Evolutionary conservation across 2,888 invertebrate species (phyloP).

Genomic region (Cenopis cana): DNA sequence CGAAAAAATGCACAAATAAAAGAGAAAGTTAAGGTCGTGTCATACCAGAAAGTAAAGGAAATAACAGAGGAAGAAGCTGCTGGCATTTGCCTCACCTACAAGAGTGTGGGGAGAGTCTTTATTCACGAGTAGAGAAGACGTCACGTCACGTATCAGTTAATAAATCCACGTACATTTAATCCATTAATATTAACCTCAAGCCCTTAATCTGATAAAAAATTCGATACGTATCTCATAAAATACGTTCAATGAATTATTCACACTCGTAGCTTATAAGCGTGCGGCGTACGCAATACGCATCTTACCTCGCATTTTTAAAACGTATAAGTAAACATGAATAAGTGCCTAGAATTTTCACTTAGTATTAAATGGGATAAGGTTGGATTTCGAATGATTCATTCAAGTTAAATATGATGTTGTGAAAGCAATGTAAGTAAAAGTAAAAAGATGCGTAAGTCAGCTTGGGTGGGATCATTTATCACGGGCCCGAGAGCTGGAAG

Average conservation of each 20-base stretch:
- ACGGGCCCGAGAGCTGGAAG: slow-evolving; percentile 29
- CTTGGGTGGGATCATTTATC: slow-evolving; percentile 39
- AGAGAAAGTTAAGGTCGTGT: too few relatives aligned
- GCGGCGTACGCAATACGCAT: slow-evolving; percentile 22
- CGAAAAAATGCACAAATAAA: too few relatives aligned
- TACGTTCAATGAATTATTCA: slow-evolving; percentile 40
- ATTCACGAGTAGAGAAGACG: too few relatives aligned
- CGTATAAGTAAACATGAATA: too few relatives aligned
- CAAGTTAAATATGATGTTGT: neutral
- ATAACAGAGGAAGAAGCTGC: too few relatives aligned
- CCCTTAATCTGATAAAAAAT: slow-evolving; percentile 27
- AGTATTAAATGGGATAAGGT: neutral
- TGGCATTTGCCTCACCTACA: too few relatives aligned
- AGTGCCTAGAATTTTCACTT: neutral
- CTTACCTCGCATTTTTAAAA: neutral
- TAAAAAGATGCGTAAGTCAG: slow-evolving; percentile 43
- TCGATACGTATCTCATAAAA: slow-evolving; percentile 38
- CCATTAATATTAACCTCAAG: slow-evolving; percentile 27
- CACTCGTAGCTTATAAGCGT: slow-evolving; percentile 24
- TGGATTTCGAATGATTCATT: neutral
- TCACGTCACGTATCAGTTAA: neutral
- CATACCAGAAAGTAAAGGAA: too few relatives aligned
- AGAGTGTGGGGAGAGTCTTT: too few relatives aligned
- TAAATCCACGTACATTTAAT: slow-evolving; percentile 20
- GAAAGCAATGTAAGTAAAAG: slow-evolving; percentile 3